Base-by-base conservation (phyloP, 2,113 vertebrate species). In the Labrus mixtus region DNA sequence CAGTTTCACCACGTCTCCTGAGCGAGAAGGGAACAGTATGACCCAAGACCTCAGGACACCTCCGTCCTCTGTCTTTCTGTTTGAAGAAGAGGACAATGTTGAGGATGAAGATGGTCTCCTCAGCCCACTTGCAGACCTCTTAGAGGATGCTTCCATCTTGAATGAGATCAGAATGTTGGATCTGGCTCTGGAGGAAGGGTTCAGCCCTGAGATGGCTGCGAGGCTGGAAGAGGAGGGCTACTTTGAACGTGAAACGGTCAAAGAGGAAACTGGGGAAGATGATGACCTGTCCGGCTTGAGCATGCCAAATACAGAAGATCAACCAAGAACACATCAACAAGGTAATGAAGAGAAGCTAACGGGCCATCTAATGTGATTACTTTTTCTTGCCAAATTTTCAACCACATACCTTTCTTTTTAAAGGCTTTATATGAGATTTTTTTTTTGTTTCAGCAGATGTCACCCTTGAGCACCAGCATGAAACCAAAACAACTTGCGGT, bases 121-220 rank as follows among this genome's bases (percentile, higher is more conserved):
- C 0, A 95, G 95, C 82, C 94, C 94, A 0, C 92, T 99, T 23
- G 89, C 87, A 3, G 95, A 95, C 10, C 94, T 98, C 0, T 86
- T 98, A 1, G 96, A 96, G 1, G 96, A 98, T 76, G 50, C 64
- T 69, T 93, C 95, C 82, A 96, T 98, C 91, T 85, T 99, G 16
- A 96, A 98, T 22, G 97, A 97, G 90, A 96, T 97, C 73, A 95
- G 93, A 78, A 55, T 96, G 67, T 94, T 98, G 93, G 96, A 96
- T 84, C 70, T 97, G 78, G 95, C 94, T 39, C 93, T 97, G 10
- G 97, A 96, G 73, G 96, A 97, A 78, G 96, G 95, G 10, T 96
- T 97, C 78, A 95, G 94, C 85, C 95, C 95, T 0, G 93, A 96
- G 78, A 95, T 97, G 90, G 94, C 93, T 51, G 95, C 95, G 15